Base-by-base conservation (phyloP, 2,888 invertebrate species). In the Microplitis manilae region DNA sequence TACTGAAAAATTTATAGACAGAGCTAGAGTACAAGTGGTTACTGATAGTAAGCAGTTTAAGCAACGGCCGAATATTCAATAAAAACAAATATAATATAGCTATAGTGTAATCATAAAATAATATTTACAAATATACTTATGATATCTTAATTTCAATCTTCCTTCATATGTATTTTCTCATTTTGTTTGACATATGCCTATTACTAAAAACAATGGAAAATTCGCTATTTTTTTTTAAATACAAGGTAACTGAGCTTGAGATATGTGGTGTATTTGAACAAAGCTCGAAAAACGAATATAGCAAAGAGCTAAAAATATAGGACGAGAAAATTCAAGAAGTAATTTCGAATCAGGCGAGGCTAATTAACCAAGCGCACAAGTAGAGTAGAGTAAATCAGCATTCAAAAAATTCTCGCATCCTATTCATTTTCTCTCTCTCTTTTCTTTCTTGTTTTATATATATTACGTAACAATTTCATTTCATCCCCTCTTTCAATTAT, bases 311-410 rank as follows among this genome's bases (percentile, higher is more conserved):
- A 38, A 67, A 38, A 67, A 67, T 61, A 39, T 50, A 50, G 50
- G 13, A 50, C 13, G 50, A 50, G n/a, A 15, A 50, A 65, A 50
- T 68, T 59, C 15, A 59, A 30, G 60, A 65, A 30, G 59, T 30
- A 20, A 68, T 68, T 74, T 74, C 13, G 41, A 67, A 59, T 67
- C 38, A 74, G 73, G 38, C 60, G 39, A 74, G 67, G 68, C 20
- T 74, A 67, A 74, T 74, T 68, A 74, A 74, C 59, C 68, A 74
- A 74, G 62, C 15, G 62, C 72, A n/a, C 67, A 60, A 74, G 73
- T 67, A 41, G 13, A 50, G 50, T 50, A 50, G 13, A 13, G 50
- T 50, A 50, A 64, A 67, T 74, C 59, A 74, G 68, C 68, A 65
- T 41, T 39, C 59, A 41, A 40, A 62, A 61, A 20, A 61, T 72